phyloP scores from a whole-genome alignment of 2,113 vertebrate genomes.

The Bucco capensis region DNA sequence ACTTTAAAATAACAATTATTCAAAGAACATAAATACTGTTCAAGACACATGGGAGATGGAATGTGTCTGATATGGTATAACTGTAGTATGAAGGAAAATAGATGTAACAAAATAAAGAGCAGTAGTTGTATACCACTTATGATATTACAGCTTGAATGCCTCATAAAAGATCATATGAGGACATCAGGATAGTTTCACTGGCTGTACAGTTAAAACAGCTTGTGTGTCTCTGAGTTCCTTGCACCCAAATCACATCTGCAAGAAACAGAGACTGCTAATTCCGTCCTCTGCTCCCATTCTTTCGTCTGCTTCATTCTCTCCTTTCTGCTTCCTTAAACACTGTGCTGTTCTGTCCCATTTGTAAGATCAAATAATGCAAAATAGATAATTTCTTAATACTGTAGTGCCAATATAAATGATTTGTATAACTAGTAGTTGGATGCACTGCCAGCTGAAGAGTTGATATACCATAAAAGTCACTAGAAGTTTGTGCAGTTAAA shows the following conservation, averaged over 20 bases:
- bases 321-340: not conserved
- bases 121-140: not conserved
- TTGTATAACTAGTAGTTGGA: not conserved
- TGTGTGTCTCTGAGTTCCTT: not conserved
- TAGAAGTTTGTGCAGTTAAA: not conserved
- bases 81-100: not conserved
- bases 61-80: not conserved
- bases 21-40: not conserved
- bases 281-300: not conserved
- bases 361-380: not conserved
- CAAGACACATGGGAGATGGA: not conserved
- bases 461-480: not conserved
- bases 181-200: not conserved
- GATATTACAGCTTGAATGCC: not conserved
- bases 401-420: not conserved
- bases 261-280: not conserved
- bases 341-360: not conserved
- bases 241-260: not conserved
- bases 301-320: not conserved
- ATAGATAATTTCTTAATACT: not conserved
- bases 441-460: not conserved
- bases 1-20: not conserved
- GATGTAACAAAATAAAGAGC: not conserved
- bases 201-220: not conserved
- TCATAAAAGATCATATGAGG: not conserved